Evolutionary conservation across 2,113 vertebrate species (phyloP).

Genomic region (Aramus guarauna): DNA sequence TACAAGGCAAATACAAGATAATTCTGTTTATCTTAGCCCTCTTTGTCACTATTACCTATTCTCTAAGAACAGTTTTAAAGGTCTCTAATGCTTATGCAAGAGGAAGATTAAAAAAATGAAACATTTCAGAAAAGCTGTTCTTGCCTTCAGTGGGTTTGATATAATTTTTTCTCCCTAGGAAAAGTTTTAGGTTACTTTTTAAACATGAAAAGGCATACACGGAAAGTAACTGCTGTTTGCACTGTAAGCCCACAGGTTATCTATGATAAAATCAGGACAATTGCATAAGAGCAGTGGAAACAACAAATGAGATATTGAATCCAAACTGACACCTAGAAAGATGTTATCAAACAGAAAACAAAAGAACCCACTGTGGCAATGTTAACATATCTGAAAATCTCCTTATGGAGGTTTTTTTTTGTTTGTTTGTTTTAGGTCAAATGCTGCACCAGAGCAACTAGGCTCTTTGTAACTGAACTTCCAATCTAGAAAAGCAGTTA

Average conservation of each 20-base stretch:
- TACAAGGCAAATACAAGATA: not conserved
- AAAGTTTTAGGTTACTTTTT: not conserved
- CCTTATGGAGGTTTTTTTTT: not conserved
- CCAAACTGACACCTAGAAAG: not conserved
- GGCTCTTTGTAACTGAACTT: not conserved
- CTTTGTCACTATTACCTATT: no score
- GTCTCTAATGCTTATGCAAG: not conserved
- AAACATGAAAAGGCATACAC: not conserved
- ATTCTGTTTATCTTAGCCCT: not conserved
- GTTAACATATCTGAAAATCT: not conserved
- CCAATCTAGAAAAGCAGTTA: not conserved
- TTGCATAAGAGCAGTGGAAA: constrained; percentile 1
- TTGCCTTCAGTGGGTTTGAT: not conserved
- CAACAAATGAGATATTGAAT: not conserved
- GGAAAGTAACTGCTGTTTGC: not conserved
- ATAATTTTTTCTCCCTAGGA: not conserved
- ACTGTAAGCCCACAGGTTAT: not conserved
- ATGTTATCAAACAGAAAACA: constrained; percentile 41
- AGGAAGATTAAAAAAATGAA: not conserved
- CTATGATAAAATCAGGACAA: not conserved
- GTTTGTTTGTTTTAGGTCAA: not conserved
- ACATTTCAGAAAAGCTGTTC: not conserved
- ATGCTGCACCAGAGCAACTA: not conserved
- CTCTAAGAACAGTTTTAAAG: no score
- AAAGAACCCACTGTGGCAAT: constrained; percentile 33